phyloP scores from a whole-genome alignment of 2,888 invertebrate genomes.

The Bembecia ichneumoniformis region DNA sequence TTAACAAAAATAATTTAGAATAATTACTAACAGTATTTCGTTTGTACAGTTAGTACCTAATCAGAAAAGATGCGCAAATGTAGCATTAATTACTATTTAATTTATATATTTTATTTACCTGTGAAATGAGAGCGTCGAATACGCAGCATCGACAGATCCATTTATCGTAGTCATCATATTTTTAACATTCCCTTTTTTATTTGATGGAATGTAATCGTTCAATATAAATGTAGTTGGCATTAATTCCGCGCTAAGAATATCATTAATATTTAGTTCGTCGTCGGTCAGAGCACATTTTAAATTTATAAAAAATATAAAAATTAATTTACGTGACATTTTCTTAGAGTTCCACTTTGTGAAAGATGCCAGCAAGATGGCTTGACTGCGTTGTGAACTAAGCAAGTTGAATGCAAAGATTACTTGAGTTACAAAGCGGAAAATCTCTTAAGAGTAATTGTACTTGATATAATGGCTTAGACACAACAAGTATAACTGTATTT shows the following conservation, averaged over 20 bases:
- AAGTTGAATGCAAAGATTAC: conserved; percentile 33
- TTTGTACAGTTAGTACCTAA: no score
- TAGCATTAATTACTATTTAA: no score
- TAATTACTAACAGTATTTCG: no score
- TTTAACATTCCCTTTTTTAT: conserved; percentile 14
- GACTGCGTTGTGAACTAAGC: conserved; percentile 7
- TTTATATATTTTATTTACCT: conserved; percentile 56
- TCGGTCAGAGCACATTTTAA: conserved; percentile 20
- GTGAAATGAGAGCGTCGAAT: conserved; percentile 77
- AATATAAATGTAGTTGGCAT: conserved; percentile 78
- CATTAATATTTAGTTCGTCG: conserved; percentile 73
- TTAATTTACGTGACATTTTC: background rate
- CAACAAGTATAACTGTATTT: background rate
- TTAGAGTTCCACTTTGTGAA: background rate
- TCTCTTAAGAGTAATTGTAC: conserved; percentile 14
- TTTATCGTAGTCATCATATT: conserved; percentile 38
- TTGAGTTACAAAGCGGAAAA: conserved; percentile 61
- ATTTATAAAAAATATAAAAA: conserved; percentile 6
- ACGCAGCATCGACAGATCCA: conserved; percentile 75
- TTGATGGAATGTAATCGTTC: conserved; percentile 31
- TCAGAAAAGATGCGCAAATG: no score
- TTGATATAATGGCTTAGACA: background rate
- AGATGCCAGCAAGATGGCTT: conserved; percentile 1
- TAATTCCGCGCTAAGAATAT: conserved; percentile 78
- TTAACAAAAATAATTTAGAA: no score